Conservation (phyloP, 2,797 vertebrate genomes). For the Aratinga solstitialis region DNA sequence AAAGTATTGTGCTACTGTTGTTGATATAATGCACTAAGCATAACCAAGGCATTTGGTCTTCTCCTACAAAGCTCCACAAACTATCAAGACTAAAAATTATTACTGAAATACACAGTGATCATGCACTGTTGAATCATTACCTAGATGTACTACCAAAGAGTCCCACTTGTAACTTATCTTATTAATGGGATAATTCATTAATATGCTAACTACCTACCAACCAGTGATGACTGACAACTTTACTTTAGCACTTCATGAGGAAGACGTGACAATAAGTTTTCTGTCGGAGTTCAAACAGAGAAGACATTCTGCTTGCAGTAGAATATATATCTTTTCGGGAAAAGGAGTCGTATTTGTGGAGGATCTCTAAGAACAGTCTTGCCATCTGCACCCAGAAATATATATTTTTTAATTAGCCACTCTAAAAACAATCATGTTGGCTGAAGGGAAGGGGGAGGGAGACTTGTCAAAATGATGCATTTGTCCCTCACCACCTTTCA, state of each 20-base stretch:
- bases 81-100: background rate
- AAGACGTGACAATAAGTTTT: constrained; percentile 2
- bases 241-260: background rate
- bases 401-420: constrained; percentile 54
- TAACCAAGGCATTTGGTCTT: constrained; percentile 5
- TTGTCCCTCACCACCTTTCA: constrained; percentile 48
- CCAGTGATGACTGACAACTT: constrained; percentile 14
- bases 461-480: constrained; percentile 44
- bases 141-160: background rate
- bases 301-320: background rate
- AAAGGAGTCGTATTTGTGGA: background rate
- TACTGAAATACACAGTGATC: background rate
- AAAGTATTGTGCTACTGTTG: constrained; percentile 20
- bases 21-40: constrained; percentile 14
- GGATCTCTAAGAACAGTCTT: constrained; percentile 12
- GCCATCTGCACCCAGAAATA: constrained; percentile 34
- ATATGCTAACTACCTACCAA: constrained; percentile 40
- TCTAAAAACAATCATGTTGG: constrained; percentile 45
- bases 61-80: background rate
- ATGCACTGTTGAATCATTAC: background rate
- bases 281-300: background rate
- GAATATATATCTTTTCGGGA: background rate
- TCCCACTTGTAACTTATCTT: background rate
- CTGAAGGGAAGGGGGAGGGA: constrained; percentile 31
- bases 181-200: constrained; percentile 11